Conservation (phyloP, 2,888 invertebrate species). For the Agrochola lota region DNA sequence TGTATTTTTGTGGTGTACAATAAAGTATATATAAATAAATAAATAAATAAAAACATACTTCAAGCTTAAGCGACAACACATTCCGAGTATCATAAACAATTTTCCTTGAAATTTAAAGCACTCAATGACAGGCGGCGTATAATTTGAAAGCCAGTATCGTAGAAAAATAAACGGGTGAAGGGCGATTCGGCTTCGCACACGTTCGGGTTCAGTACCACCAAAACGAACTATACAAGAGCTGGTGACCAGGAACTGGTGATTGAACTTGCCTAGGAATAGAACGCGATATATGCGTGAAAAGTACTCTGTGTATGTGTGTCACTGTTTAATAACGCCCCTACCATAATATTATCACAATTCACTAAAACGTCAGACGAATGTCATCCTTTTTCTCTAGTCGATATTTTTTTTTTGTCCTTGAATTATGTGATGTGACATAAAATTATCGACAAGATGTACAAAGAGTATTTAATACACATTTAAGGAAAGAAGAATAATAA, state of each 20-base stretch:
- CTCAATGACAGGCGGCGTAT: slow-evolving; percentile 17
- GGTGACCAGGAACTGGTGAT: neutral
- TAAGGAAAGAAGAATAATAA: neutral
- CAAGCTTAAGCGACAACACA: slow-evolving; percentile 14
- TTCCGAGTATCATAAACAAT: slow-evolving; percentile 8
- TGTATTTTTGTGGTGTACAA: too few relatives aligned
- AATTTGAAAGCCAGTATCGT: slow-evolving; percentile 24
- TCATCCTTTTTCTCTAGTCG: too few relatives aligned
- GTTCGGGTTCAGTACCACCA: neutral
- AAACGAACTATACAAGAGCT: neutral
- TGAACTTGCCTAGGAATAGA: neutral
- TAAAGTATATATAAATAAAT: too few relatives aligned
- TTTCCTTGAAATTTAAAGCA: slow-evolving; percentile 13
- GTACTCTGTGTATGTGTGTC: too few relatives aligned
- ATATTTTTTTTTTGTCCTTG: neutral
- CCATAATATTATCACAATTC: too few relatives aligned
- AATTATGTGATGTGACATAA: neutral
- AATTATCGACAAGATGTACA: too few relatives aligned
- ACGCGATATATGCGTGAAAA: neutral
- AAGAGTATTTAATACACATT: neutral
- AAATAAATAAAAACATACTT: neutral
- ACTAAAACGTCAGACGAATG: too few relatives aligned
- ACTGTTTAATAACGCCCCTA: neutral
- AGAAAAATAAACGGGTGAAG: slow-evolving; percentile 10
- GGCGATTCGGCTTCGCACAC: too few relatives aligned